A percentile compares a stretch with the other conserved stretches of the same genome.
Evolutionary conservation across 2,888 invertebrate genomes (phyloP).

Genomic region (Nematopogon swammerdamellus): DNA sequence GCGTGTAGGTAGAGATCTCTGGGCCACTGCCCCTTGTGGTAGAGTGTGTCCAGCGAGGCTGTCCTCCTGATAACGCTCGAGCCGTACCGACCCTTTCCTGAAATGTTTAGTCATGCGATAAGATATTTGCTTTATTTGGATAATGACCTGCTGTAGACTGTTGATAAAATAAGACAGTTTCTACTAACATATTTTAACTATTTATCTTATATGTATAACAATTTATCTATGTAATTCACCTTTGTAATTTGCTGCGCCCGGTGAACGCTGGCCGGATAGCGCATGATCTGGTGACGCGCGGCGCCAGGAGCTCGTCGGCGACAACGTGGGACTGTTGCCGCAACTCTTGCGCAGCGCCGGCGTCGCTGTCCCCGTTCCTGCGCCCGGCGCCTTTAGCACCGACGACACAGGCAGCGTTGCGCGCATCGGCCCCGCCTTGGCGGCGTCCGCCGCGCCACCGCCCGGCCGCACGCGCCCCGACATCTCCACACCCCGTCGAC

Average conservation of each 20-base stretch:
- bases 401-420: constrained; percentile 75
- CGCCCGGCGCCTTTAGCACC: constrained; percentile 63
- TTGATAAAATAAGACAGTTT: too few species aligned
- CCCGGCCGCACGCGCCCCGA: constrained; percentile 64
- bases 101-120: constrained; percentile 9
- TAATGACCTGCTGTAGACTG: too few species aligned
- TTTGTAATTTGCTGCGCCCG: constrained; percentile 70
- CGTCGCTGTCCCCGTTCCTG: not conserved
- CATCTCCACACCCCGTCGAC: constrained; percentile 25
- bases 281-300: constrained; percentile 68
- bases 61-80: constrained; percentile 68
- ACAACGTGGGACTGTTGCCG: constrained; percentile 62
- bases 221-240: too few species aligned
- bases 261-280: constrained; percentile 69
- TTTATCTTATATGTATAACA: too few species aligned
- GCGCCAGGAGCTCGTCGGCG: constrained; percentile 66
- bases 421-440: constrained; percentile 66
- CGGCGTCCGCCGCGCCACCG: constrained; percentile 58
- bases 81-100: constrained; percentile 54
- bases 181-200: too few species aligned
- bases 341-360: constrained; percentile 52
- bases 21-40: constrained; percentile 76
- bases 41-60: constrained; percentile 75
- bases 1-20: constrained; percentile 69
- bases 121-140: not conserved